Conservation (phyloP, 2,888 invertebrate species). For the Mesochorus sp. region DNA sequence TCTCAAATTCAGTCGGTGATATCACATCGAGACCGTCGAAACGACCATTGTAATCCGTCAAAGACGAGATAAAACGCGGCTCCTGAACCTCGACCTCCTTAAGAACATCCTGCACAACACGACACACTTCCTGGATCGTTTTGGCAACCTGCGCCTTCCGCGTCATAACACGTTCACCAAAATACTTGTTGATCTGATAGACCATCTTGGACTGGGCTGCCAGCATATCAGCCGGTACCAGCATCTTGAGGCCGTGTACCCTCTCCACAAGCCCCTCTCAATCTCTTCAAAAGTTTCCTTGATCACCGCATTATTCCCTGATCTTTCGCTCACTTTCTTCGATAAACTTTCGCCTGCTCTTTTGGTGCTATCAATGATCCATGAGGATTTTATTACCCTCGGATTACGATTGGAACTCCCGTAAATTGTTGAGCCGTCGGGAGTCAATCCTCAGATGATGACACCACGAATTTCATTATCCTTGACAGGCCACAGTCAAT, state of each 20-base stretch:
- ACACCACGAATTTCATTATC: not conserved
- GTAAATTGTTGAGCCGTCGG: slow-evolving; percentile 40
- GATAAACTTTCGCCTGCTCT: not conserved
- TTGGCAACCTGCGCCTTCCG: slow-evolving; percentile 93
- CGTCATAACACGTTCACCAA: slow-evolving; percentile 94
- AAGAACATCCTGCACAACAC: slow-evolving; percentile 96
- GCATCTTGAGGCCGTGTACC: slow-evolving; percentile 88
- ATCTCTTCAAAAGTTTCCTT: not conserved
- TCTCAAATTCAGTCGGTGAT: slow-evolving; percentile 96
- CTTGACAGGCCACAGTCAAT: too few relatives aligned
- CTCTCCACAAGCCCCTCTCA: not conserved
- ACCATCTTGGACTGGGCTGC: slow-evolving; percentile 97
- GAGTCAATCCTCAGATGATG: not conserved
- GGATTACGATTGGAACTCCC: not conserved
- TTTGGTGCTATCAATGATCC: not conserved
- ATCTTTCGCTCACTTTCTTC: not conserved
- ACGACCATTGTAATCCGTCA: slow-evolving; percentile 94
- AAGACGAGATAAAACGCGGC: slow-evolving; percentile 95
- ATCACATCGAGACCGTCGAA: slow-evolving; percentile 97
- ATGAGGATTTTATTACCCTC: slow-evolving; percentile 14
- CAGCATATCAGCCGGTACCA: slow-evolving; percentile 96
- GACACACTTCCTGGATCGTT: slow-evolving; percentile 94
- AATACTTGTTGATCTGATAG: slow-evolving; percentile 97
- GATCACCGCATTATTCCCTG: slow-evolving; percentile 63
- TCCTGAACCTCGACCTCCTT: slow-evolving; percentile 98